These are phyloP conservation scores for Grammomys dolichurus DNA, from an alignment of 2,113 vertebrate genomes.

Conservation along the genomic window DNA sequence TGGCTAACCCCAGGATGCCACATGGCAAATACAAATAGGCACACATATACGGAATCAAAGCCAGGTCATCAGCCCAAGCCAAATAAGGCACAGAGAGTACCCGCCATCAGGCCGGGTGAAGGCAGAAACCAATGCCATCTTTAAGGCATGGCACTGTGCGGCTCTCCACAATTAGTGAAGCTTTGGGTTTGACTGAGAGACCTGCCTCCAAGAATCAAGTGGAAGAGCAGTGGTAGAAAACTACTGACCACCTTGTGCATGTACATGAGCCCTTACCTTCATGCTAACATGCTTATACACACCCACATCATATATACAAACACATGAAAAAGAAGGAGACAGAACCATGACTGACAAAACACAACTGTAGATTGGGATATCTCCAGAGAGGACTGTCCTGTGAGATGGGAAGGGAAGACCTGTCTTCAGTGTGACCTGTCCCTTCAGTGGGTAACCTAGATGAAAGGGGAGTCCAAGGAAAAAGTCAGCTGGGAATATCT, in stretches of 20 bases:
- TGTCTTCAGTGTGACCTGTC: neutral
- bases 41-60: too few relatives aligned
- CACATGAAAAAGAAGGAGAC: neutral
- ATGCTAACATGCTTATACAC: neutral
- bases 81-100: too few relatives aligned
- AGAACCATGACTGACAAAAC: neutral
- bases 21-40: too few relatives aligned
- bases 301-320: neutral
- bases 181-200: neutral
- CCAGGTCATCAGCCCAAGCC: too few relatives aligned
- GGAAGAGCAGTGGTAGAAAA: neutral
- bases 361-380: neutral
- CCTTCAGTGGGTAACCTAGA: neutral
- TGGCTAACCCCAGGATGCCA: too few relatives aligned
- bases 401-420: neutral
- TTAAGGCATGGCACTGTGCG: too few relatives aligned
- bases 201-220: neutral
- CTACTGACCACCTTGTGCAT: neutral
- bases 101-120: too few relatives aligned
- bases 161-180: too few relatives aligned
- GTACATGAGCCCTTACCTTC: neutral
- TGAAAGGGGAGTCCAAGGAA: neutral
- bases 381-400: neutral
- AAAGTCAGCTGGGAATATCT: too few relatives aligned
- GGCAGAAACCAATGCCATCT: too few relatives aligned